A percentile compares a stretch with the other conserved stretches of the same genome.
Evolutionary conservation across 2,113 vertebrate genomes (phyloP).

Genomic region (Ranitomeya variabilis): DNA sequence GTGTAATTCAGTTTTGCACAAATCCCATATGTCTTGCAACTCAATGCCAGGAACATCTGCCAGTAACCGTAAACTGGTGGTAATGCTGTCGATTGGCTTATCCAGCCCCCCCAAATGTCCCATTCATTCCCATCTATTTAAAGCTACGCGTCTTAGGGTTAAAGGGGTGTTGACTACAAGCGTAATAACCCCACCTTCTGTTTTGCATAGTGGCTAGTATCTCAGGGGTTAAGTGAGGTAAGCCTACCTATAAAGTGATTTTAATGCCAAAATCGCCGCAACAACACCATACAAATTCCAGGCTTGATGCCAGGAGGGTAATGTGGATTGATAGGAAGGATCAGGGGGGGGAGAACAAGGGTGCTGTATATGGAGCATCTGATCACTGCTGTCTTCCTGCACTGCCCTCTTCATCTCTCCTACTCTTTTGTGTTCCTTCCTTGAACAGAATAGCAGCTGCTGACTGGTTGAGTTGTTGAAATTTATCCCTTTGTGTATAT

Average conservation of each 20-base stretch:
- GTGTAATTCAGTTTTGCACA: conserved; percentile 29
- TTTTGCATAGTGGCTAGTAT: conserved; percentile 43
- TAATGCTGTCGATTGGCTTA: conserved; percentile 4
- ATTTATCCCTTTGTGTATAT: conserved; percentile 99
- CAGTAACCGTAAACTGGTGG: conserved; percentile 49
- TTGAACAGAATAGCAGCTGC: conserved; percentile 80
- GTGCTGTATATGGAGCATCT: conserved; percentile 45
- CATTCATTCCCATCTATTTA: conserved; percentile 46
- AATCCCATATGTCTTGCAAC: conserved; percentile 45
- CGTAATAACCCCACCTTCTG: conserved; percentile 37
- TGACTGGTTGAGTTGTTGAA: conserved; percentile 84
- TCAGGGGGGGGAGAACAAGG: not conserved
- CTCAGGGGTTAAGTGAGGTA: conserved; percentile 53
- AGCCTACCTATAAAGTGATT: conserved; percentile 36
- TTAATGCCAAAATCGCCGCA: conserved; percentile 25
- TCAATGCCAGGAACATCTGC: conserved; percentile 51
- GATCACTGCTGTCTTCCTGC: conserved; percentile 52
- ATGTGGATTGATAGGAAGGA: conserved; percentile 29
- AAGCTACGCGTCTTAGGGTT: conserved; percentile 31
- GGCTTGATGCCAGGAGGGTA: conserved; percentile 34
- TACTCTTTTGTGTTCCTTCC: conserved; percentile 79
- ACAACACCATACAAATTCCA: conserved; percentile 22
- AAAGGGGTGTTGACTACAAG: conserved; percentile 40
- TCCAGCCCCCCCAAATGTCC: conserved; percentile 31
- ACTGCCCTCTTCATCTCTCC: conserved; percentile 51